Conservation (phyloP, 2,888 invertebrate genomes). For the Ceraclea dissimilis region DNA sequence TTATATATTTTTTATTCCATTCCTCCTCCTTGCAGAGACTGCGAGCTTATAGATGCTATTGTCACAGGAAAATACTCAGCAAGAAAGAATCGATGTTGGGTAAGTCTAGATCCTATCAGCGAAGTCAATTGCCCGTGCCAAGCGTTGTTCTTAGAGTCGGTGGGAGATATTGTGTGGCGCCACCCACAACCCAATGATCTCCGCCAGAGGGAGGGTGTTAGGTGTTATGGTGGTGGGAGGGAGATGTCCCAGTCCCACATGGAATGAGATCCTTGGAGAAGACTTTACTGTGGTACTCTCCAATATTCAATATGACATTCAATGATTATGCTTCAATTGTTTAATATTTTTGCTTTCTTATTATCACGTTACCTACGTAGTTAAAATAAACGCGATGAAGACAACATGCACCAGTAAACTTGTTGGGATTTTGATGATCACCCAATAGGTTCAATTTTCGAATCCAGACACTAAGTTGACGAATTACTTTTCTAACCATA, state of each 20-base stretch:
- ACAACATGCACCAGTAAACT: too few relatives aligned
- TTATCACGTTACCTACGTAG: too few relatives aligned
- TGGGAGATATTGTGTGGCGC: background rate
- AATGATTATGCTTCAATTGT: background rate
- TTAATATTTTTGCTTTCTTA: too few relatives aligned
- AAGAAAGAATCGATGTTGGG: conserved; percentile 24
- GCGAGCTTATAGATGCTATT: background rate
- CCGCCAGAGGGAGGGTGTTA: background rate
- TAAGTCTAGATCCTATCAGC: conserved; percentile 46
- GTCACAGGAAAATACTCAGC: conserved; percentile 22
- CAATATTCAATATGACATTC: background rate
- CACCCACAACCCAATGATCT: background rate
- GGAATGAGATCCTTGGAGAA: background rate
- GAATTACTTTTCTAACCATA: too few relatives aligned
- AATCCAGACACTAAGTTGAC: too few relatives aligned
- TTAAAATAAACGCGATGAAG: too few relatives aligned
- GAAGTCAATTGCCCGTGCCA: conserved; percentile 53
- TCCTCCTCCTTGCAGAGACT: too few relatives aligned
- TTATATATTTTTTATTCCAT: too few relatives aligned
- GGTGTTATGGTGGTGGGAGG: background rate
- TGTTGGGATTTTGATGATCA: too few relatives aligned
- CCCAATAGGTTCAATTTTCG: too few relatives aligned
- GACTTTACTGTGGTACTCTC: background rate
- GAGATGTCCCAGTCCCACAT: too few relatives aligned
- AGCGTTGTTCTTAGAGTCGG: conserved; percentile 24